Conservation (phyloP, 2,113 vertebrate genomes). For the Pseudorectes ferrugineus region DNA sequence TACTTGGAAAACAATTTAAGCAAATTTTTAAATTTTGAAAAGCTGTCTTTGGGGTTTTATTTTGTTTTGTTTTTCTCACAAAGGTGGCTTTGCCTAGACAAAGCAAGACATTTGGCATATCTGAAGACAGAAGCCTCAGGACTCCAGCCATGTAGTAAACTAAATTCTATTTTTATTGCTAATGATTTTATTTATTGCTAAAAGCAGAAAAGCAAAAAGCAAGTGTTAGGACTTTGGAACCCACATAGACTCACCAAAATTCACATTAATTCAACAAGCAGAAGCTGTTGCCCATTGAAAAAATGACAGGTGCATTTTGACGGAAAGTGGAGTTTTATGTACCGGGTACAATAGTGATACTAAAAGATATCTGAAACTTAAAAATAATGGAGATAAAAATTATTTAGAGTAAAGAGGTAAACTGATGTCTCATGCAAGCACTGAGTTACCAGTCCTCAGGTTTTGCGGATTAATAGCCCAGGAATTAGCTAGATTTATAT, state of each 20-base stretch:
- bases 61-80: not conserved
- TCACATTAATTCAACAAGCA: not conserved
- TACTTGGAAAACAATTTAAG: not conserved
- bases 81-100: not conserved
- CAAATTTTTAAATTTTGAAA: not conserved
- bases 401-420: not conserved
- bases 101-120: not conserved
- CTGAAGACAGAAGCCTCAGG: not conserved
- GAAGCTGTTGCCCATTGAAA: not conserved
- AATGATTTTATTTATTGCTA: not conserved
- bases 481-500: not conserved
- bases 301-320: not conserved
- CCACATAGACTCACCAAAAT: not conserved
- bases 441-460: not conserved
- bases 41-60: not conserved
- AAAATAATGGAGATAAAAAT: not conserved
- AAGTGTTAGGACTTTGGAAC: not conserved
- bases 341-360: not conserved
- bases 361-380: not conserved
- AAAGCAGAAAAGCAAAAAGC: not conserved
- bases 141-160: not conserved
- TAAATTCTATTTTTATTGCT: not conserved
- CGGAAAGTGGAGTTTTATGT: not conserved
- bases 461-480: not conserved
- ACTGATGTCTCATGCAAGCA: not conserved